Percentiles rank a stretch among this genome's conserved stretches.
Conservation (phyloP, 1,140 invertebrate species). For the Notospermus geniculatus region DNA sequence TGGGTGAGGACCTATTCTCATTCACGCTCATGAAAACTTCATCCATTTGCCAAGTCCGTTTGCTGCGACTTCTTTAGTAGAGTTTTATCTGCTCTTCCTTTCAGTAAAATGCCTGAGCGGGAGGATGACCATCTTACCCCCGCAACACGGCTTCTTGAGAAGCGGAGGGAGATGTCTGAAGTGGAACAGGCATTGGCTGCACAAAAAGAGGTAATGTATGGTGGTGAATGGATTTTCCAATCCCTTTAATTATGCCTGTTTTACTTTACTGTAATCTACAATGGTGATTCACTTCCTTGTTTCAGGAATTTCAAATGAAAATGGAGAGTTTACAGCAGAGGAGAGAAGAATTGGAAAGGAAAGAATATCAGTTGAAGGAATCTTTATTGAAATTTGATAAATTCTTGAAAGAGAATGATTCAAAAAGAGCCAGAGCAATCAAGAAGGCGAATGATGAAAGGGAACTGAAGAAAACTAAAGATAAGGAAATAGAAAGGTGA, state of each 20-base stretch:
- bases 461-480: conserved; percentile 52
- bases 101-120: conserved; percentile 56
- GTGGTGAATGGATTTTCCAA: neutral
- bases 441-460: conserved; percentile 56
- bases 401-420: conserved; percentile 58
- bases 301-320: conserved; percentile 58
- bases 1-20: too few species aligned
- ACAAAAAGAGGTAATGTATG: conserved; percentile 51
- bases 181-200: conserved; percentile 55
- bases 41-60: too few species aligned
- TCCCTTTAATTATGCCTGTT: neutral
- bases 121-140: conserved; percentile 57
- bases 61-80: neutral
- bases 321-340: conserved; percentile 57
- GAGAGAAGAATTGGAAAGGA: conserved; percentile 55
- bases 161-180: conserved; percentile 55
- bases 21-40: too few species aligned
- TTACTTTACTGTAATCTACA: neutral
- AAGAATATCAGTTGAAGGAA: conserved; percentile 56
- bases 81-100: neutral
- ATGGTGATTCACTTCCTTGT: neutral
- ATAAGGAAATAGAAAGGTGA: conserved; percentile 54
- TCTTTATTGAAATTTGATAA: conserved; percentile 56
- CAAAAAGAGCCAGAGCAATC: conserved; percentile 51
- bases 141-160: conserved; percentile 55